Evolutionary conservation across 2,888 invertebrate genomes (phyloP).

Genomic region (Drosophila colorata): DNA sequence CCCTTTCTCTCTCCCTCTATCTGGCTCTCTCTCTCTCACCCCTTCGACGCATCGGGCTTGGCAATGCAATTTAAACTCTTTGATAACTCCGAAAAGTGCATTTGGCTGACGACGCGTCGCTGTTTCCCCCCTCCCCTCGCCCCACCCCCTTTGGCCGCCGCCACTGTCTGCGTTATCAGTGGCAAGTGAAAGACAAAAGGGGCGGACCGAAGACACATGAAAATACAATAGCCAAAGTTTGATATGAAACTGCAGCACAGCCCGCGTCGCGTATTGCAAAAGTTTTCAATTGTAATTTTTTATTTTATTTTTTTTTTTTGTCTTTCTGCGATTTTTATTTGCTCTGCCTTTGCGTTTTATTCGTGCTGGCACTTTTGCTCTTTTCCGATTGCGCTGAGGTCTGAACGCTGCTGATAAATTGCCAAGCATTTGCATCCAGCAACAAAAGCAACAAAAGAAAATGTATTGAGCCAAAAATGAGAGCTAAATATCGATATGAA

Average conservation of each 20-base stretch:
- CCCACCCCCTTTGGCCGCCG: neutral
- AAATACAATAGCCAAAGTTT: slow-evolving; percentile 80
- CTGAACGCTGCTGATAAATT: slow-evolving; percentile 74
- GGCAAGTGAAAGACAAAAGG: slow-evolving; percentile 43
- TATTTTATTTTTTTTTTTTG: slow-evolving; percentile 18
- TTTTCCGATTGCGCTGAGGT: slow-evolving; percentile 75
- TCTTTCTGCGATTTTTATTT: slow-evolving; percentile 9
- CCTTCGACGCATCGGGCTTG: slow-evolving; percentile 50
- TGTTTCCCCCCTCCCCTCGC: neutral
- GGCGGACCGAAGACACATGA: slow-evolving; percentile 71
- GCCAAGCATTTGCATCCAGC: slow-evolving; percentile 62
- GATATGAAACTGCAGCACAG: slow-evolving; percentile 77
- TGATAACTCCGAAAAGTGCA: slow-evolving; percentile 80
- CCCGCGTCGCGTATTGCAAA: slow-evolving; percentile 75
- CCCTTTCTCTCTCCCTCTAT: neutral
- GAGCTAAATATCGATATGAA: neutral
- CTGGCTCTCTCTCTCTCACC: neutral
- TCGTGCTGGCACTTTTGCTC: slow-evolving; percentile 48
- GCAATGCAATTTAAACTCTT: slow-evolving; percentile 82
- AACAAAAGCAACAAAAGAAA: slow-evolving; percentile 1
- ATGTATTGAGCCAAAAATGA: slow-evolving; percentile 11
- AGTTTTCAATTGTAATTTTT: slow-evolving; percentile 76
- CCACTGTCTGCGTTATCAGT: slow-evolving; percentile 57
- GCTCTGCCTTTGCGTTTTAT: slow-evolving; percentile 25
- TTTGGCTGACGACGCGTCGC: slow-evolving; percentile 72